phyloP scores from a whole-genome alignment of 2,888 invertebrate species.

The Artemia sp. region DNA sequence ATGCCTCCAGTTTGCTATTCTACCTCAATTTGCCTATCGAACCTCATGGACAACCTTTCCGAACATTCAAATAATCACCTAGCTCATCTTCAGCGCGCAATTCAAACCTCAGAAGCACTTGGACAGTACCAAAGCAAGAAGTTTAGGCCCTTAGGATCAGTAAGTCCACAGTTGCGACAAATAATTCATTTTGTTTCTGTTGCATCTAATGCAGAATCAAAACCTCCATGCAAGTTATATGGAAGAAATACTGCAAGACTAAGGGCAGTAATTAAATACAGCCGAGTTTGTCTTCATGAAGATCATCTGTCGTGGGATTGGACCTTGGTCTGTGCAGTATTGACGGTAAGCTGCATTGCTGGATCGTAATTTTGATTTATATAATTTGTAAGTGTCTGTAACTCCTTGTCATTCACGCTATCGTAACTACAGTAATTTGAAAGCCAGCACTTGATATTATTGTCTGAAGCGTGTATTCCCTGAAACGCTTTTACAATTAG shows the following conservation, averaged over 20 bases:
- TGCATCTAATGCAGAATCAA: background rate
- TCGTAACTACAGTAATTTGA: too few species aligned
- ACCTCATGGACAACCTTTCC: conserved; percentile 47
- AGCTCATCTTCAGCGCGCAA: conserved; percentile 46
- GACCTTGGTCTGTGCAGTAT: conserved; percentile 65
- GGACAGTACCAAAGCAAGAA: conserved; percentile 23
- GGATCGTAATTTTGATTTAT: too few species aligned
- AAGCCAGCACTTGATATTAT: too few species aligned
- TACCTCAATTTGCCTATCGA: conserved; percentile 63
- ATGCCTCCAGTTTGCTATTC: conserved; percentile 73
- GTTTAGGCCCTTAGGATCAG: conserved; percentile 3
- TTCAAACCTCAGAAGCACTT: conserved; percentile 62
- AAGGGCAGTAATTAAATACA: conserved; percentile 47
- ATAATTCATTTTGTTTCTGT: background rate
- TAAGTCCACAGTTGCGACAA: background rate
- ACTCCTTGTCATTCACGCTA: too few species aligned
- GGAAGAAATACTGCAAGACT: conserved; percentile 23
- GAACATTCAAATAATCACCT: conserved; percentile 41
- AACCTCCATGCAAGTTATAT: background rate
- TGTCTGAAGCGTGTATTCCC: too few species aligned
- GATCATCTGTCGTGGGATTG: conserved; percentile 79
- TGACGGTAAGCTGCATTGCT: conserved; percentile 42
- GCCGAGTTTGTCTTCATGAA: conserved; percentile 58
- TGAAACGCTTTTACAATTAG: too few species aligned
- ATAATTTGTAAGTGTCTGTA: too few species aligned